Percentiles rank a stretch among this genome's conserved stretches.
phyloP scores from a whole-genome alignment of 2,113 vertebrate species.

The Peromyscus leucopus region DNA sequence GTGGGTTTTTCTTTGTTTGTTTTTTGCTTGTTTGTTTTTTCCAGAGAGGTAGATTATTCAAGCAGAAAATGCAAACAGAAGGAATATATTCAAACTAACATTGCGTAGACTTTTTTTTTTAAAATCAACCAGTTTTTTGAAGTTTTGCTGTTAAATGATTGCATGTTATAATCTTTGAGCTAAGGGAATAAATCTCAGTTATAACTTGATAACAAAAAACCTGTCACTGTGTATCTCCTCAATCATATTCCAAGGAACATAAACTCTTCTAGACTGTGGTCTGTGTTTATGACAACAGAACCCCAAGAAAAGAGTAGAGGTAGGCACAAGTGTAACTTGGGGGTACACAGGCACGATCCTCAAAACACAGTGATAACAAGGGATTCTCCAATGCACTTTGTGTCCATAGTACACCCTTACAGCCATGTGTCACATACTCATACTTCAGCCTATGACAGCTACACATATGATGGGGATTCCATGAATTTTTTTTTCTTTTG shows the following conservation, averaged over 20 bases:
- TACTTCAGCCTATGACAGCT: neutral
- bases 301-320: neutral
- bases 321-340: neutral
- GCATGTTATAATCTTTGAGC: neutral
- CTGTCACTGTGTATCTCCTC: neutral
- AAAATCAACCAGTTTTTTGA: neutral
- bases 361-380: neutral
- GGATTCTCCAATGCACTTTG: neutral
- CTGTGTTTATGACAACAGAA: neutral
- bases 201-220: neutral
- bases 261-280: neutral
- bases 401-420: neutral
- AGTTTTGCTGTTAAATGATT: neutral
- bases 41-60: neutral
- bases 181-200: neutral
- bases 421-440: neutral
- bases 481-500: neutral
- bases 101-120: neutral
- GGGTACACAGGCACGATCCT: neutral
- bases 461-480: neutral
- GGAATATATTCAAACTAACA: constrained; percentile 14
- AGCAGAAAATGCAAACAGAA: neutral
- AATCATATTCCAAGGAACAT: neutral
- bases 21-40: neutral
- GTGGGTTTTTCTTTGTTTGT: neutral